A percentile compares a stretch with the other conserved stretches of the same genome.
Evolutionary conservation across 2,888 invertebrate genomes (phyloP).

Genomic region (Hirtodrosophila trivittata): DNA sequence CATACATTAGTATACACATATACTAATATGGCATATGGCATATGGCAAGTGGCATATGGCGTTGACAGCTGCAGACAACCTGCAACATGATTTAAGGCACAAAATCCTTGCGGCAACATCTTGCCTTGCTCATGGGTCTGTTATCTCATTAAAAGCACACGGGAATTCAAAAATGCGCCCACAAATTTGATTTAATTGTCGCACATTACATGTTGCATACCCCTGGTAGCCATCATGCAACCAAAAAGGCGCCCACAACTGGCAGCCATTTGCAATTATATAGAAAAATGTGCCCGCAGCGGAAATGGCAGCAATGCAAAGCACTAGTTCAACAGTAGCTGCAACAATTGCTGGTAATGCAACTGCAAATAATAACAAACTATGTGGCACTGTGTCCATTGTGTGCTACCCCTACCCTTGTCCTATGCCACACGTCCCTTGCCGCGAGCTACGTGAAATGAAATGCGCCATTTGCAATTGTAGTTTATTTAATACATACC

Average conservation of each 20-base stretch:
- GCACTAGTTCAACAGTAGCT: slow-evolving; percentile 35
- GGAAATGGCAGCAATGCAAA: slow-evolving; percentile 68
- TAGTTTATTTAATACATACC: slow-evolving; percentile 76
- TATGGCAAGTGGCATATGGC: slow-evolving; percentile 18
- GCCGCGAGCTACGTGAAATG: slow-evolving; percentile 35
- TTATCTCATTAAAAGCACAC: slow-evolving; percentile 18
- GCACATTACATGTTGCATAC: slow-evolving; percentile 62
- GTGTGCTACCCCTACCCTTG: neutral
- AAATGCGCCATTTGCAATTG: slow-evolving; percentile 78
- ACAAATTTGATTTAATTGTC: slow-evolving; percentile 72
- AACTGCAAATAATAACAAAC: slow-evolving; percentile 67
- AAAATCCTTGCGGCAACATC: slow-evolving; percentile 1
- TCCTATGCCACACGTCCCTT: neutral
- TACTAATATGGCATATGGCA: slow-evolving; percentile 6
- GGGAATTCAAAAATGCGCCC: slow-evolving; percentile 25
- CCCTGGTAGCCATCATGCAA: slow-evolving; percentile 18
- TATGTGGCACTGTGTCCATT: slow-evolving; percentile 44
- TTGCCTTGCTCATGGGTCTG: slow-evolving; percentile 4
- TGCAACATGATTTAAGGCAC: slow-evolving; percentile 1
- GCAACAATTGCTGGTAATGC: slow-evolving; percentile 52
- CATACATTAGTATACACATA: slow-evolving; percentile 10
- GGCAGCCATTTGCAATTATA: slow-evolving; percentile 65
- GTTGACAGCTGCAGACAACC: slow-evolving; percentile 14
- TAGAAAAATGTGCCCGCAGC: slow-evolving; percentile 69
- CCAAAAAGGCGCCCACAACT: slow-evolving; percentile 32